A percentile compares a stretch with the other conserved stretches of the same genome.
These are phyloP conservation scores for Drosophila pseudoobscura DNA, from an alignment of 1,140 invertebrate species.

Conservation along the genomic window DNA sequence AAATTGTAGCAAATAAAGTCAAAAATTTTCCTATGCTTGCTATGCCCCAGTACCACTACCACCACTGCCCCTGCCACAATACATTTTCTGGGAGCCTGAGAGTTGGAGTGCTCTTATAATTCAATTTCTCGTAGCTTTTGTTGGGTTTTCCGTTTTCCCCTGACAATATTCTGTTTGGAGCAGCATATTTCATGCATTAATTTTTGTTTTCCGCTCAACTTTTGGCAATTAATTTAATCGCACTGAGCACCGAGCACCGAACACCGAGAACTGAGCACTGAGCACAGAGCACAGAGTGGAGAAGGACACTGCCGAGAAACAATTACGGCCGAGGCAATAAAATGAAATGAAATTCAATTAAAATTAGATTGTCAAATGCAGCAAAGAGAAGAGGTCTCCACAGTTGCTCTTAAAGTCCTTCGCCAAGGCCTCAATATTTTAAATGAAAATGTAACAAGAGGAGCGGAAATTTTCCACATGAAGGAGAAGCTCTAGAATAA, in stretches of 20 bases:
- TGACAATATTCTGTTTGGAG: constrained; percentile 55
- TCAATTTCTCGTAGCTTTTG: constrained; percentile 61
- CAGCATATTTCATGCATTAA: constrained; percentile 66
- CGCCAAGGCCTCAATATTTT: not conserved
- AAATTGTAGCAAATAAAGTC: constrained; percentile 40
- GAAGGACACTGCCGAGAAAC: constrained; percentile 41
- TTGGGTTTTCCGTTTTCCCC: constrained; percentile 22
- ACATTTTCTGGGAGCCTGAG: constrained; percentile 6
- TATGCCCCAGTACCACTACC: not conserved
- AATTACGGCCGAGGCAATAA: constrained; percentile 44
- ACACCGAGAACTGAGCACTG: constrained; percentile 28
- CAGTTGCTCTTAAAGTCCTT: constrained; percentile 10
- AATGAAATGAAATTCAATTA: constrained; percentile 46
- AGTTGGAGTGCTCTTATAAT: constrained; percentile 55
- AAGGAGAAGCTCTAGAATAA: constrained; percentile 6
- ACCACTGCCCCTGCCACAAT: constrained; percentile 3
- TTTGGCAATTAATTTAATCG: constrained; percentile 72
- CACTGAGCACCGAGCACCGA: constrained; percentile 30
- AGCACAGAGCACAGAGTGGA: constrained; percentile 16
- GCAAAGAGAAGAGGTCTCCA: not conserved
- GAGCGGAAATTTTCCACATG: constrained; percentile 7
- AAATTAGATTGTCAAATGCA: constrained; percentile 44
- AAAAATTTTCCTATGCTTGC: constrained; percentile 21
- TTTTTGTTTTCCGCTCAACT: constrained; percentile 45
- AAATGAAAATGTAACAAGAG: constrained; percentile 1